Evolutionary conservation across 2,797 vertebrate species (phyloP).

Genomic region (Pelobates cultripes): DNA sequence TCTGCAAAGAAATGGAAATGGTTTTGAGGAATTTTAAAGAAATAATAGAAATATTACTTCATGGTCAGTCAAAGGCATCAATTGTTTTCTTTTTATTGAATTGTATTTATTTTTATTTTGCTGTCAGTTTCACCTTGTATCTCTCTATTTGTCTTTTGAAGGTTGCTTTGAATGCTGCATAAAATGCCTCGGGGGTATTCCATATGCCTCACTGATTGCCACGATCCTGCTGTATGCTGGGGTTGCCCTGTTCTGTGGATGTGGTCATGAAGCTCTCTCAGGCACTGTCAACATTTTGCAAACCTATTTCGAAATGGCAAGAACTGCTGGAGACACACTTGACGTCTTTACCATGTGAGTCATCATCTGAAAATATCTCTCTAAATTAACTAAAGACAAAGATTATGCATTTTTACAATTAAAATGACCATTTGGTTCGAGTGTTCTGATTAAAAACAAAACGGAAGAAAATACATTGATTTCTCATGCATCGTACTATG

Average conservation of each 20-base stretch:
- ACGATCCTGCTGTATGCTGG: conserved; percentile 96
- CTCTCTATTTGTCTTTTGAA: conserved; percentile 59
- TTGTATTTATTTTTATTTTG: background rate
- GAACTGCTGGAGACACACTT: conserved; percentile 87
- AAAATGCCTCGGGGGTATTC: conserved; percentile 96
- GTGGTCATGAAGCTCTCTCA: conserved; percentile 94
- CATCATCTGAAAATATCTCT: conserved; percentile 14
- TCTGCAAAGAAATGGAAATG: too few relatives aligned
- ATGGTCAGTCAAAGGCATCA: too few relatives aligned
- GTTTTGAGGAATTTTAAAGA: too few relatives aligned
- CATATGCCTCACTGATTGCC: conserved; percentile 93
- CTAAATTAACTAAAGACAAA: background rate
- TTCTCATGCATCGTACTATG: too few relatives aligned
- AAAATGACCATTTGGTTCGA: too few relatives aligned
- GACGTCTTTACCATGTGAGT: conserved; percentile 98
- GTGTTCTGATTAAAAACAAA: too few relatives aligned
- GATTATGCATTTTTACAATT: background rate
- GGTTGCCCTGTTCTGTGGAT: conserved; percentile 95
- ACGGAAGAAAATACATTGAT: too few relatives aligned
- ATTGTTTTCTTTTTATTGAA: background rate
- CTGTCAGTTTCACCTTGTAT: conserved; percentile 49
- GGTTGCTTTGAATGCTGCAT: conserved; percentile 97
- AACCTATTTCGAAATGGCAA: conserved; percentile 96
- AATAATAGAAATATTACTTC: too few relatives aligned
- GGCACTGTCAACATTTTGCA: conserved; percentile 96